Evolutionary conservation across 2,113 vertebrate species (phyloP).

Genomic region (Chelonoidis abingdonii): DNA sequence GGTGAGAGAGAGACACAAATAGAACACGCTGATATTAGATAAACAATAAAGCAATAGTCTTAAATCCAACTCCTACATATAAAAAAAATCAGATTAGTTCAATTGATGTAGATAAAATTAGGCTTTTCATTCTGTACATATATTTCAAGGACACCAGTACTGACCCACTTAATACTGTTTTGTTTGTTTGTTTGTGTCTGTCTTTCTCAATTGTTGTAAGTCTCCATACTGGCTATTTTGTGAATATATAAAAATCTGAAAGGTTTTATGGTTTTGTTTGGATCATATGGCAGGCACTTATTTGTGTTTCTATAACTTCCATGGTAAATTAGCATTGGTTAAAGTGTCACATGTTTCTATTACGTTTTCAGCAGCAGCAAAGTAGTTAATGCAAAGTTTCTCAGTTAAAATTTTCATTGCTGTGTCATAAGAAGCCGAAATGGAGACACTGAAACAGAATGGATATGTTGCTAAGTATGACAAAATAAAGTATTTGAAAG

Average conservation of each 20-base stretch:
- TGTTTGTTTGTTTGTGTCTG: no score
- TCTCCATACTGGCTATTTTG: background rate
- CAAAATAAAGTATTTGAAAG: background rate
- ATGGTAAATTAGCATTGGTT: background rate
- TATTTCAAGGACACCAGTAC: background rate
- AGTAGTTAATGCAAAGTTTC: background rate
- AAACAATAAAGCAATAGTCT: background rate
- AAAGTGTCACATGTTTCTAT: accelerated
- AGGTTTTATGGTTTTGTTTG: background rate
- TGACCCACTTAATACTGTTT: background rate
- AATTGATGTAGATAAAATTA: background rate
- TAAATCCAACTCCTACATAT: accelerated
- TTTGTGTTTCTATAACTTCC: background rate
- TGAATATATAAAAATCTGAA: background rate
- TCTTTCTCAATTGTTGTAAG: background rate
- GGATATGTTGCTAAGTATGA: accelerated
- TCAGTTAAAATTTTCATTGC: background rate
- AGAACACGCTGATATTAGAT: background rate
- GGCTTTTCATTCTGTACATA: accelerated
- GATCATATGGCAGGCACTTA: accelerated
- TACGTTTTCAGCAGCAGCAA: background rate
- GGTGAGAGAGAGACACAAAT: background rate
- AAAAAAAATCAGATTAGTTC: background rate
- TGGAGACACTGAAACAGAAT: background rate
- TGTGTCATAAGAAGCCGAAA: constrained; percentile 10